Conservation (phyloP, 2,113 vertebrate species). For the Pomatorhinus ruficollis region DNA sequence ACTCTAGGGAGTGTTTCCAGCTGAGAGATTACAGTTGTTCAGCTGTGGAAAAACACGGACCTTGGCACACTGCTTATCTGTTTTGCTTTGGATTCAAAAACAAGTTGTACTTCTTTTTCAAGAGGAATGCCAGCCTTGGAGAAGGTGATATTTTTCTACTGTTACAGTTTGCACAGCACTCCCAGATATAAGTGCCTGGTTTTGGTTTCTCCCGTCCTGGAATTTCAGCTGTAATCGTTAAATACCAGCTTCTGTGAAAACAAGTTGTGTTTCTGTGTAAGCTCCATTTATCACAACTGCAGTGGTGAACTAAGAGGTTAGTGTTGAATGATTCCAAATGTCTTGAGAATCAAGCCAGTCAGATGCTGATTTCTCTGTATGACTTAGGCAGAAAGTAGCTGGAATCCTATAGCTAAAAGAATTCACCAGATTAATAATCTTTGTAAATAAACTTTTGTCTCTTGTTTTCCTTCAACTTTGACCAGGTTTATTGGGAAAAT, state of each 20-base stretch:
- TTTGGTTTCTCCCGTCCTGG: neutral
- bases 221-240: neutral
- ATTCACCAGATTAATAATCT: neutral
- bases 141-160: neutral
- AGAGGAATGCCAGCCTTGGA: neutral
- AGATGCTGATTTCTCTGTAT: neutral
- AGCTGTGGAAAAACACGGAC: neutral
- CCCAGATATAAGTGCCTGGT: neutral
- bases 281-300: neutral
- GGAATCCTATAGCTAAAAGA: rapidly evolving
- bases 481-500: slow-evolving; percentile 92
- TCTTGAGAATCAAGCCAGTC: neutral
- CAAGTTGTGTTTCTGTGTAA: neutral
- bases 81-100: neutral
- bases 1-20: neutral
- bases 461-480: neutral
- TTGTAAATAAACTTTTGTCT: neutral
- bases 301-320: rapidly evolving
- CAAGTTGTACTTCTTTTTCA: neutral
- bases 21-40: neutral
- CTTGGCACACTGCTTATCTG: slow-evolving; percentile 19
- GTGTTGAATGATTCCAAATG: too few species aligned
- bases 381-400: neutral
- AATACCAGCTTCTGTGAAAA: neutral
- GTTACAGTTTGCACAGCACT: neutral